These are phyloP conservation scores for Monomorium pharaonis DNA, from an alignment of 1,140 invertebrate genomes.

Conservation along the genomic window DNA sequence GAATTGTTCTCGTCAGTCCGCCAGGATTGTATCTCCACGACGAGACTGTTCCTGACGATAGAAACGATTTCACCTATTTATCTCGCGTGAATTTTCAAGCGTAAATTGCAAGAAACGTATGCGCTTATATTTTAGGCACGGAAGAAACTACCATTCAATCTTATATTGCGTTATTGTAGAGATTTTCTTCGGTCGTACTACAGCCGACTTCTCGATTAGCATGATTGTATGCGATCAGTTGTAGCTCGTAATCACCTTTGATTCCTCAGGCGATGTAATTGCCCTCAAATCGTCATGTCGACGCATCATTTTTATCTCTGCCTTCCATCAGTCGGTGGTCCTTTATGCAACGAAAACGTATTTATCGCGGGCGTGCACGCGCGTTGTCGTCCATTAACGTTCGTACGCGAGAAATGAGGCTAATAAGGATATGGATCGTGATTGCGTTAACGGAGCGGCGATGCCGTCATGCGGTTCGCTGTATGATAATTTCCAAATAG, in stretches of 20 bases:
- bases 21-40: not conserved
- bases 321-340: not conserved
- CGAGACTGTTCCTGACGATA: not conserved
- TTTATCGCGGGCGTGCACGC: not conserved
- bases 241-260: not conserved
- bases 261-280: slow-evolving; percentile 42
- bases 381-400: slow-evolving; percentile 23
- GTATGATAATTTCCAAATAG: not conserved
- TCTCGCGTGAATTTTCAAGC: slow-evolving; percentile 5
- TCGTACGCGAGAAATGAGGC: slow-evolving; percentile 1
- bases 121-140: not conserved
- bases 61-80: not conserved
- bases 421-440: slow-evolving; percentile 45
- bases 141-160: not conserved
- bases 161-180: not conserved
- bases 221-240: slow-evolving; percentile 19
- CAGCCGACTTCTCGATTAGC: slow-evolving; percentile 11
- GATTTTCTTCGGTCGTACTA: not conserved
- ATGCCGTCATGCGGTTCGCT: not conserved
- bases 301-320: not conserved
- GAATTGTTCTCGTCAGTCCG: not conserved
- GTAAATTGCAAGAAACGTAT: not conserved
- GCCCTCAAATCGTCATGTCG: slow-evolving; percentile 54
- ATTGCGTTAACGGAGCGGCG: not conserved
- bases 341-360: slow-evolving; percentile 21